These are phyloP conservation scores for Pseudomyrmex dendroicus DNA, from an alignment of 1,140 invertebrate genomes.

Conservation along the genomic window DNA sequence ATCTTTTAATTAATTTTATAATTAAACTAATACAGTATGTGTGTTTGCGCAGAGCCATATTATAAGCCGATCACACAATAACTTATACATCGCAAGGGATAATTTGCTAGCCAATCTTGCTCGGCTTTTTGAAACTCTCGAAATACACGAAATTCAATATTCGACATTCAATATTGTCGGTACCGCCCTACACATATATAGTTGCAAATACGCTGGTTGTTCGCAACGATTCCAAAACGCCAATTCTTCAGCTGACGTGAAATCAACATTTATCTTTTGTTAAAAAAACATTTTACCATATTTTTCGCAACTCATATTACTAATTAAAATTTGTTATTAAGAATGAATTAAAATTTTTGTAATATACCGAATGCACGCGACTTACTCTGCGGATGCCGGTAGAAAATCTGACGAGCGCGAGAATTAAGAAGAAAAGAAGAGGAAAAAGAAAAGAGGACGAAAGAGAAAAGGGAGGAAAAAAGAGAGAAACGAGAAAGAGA, in stretches of 20 bases:
- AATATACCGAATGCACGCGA: not conserved
- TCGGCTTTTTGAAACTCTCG: not conserved
- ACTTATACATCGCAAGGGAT: slow-evolving; percentile 6
- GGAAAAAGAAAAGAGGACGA: not conserved
- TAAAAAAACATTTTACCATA: not conserved
- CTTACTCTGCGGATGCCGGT: not conserved
- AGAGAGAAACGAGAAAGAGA: not conserved
- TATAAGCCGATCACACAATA: not conserved
- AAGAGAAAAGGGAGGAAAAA: not conserved
- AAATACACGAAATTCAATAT: too few relatives aligned
- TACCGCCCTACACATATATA: not conserved
- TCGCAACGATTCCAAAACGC: not conserved
- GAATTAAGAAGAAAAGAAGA: slow-evolving; percentile 35
- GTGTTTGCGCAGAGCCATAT: not conserved
- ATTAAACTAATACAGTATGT: slow-evolving; percentile 43
- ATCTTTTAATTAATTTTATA: slow-evolving; percentile 54
- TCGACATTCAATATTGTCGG: slow-evolving; percentile 31
- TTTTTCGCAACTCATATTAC: slow-evolving; percentile 10
- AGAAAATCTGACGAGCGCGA: not conserved
- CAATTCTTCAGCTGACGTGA: not conserved
- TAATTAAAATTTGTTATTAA: not conserved
- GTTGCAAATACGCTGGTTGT: not conserved
- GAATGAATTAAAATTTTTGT: not conserved
- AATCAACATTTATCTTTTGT: not conserved
- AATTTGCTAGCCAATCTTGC: slow-evolving; percentile 20